Base-by-base conservation (phyloP, 2,113 vertebrate species). In the Xiphophorus couchianus region DNA sequence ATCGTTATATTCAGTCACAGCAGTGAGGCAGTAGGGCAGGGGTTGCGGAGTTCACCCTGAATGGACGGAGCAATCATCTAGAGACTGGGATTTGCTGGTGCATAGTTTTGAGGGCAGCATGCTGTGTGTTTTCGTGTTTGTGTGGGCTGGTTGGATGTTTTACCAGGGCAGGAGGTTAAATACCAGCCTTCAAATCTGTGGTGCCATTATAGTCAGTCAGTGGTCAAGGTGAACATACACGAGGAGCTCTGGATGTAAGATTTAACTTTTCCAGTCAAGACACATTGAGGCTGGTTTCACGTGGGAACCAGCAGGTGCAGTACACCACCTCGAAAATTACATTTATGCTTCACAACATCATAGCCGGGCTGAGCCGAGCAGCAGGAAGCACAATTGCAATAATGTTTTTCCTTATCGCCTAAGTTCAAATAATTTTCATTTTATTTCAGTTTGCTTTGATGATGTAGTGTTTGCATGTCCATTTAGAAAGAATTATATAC, bases 41-140 rank as follows among this genome's bases (percentile, higher is more conserved):
- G 90, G 84, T 91, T 64, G 87, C 67, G 5, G 74, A 77, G 91
- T 91, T 91, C 85, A 85, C 60, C 39, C 62, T 90, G 84, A 86
- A 85, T 86, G 74, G 71, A 83, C 66, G 30, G 44, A 58, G 31
- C 76, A 48, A 77, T 72, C 70, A 51, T 73, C 81, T 25, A 73
- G 71, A 74, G 82, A 74, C 77, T 69, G 89, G 86, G 80, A 85
- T 92, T 90, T 91, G 74, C 81, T 74, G 85, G 33, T 75, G 68
- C 82, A 87, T 85, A 84, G 82, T 83, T 89, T 83, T 11, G 69
- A 73, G 54, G 67, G 73, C 81, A 72, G 77, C 64, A 30, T 66
- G 68, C 58, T 71, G 62, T 77, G 22, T 74, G 70, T 86, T 86
- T 81, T 73, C 22, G 13, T 86, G 87, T 80, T 80, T 89, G 60